Conservation (phyloP, 2,888 invertebrate genomes). For the Eledona agricola region DNA sequence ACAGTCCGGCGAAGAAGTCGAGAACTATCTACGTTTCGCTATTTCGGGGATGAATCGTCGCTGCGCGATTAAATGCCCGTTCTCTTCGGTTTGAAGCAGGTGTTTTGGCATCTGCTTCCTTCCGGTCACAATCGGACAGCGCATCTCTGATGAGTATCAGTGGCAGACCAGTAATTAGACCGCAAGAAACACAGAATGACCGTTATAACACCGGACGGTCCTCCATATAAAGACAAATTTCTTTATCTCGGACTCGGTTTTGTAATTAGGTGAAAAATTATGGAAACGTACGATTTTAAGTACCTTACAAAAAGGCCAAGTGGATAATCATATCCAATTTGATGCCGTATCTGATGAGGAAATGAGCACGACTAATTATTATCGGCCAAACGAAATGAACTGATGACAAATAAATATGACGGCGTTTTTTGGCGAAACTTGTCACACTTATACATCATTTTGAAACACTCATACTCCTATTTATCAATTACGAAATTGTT, state of each 20-base stretch:
- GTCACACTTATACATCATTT: no score
- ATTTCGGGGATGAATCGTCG: conserved; percentile 4
- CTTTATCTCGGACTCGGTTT: conserved; percentile 20
- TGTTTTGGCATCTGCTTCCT: conserved; percentile 57
- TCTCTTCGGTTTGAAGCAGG: conserved; percentile 38
- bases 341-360: no score
- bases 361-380: no score
- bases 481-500: no score
- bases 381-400: no score
- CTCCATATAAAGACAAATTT: conserved; percentile 31
- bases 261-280: conserved; percentile 36
- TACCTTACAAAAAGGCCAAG: no score
- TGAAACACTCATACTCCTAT: no score
- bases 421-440: no score
- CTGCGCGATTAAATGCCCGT: conserved; percentile 11
- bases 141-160: conserved; percentile 50
- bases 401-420: no score
- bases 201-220: conserved; percentile 42
- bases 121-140: conserved; percentile 54
- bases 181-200: conserved; percentile 44
- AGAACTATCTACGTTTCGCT: not conserved
- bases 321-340: no score
- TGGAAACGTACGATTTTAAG: no score
- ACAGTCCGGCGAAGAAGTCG: not conserved
- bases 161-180: conserved; percentile 51